Conservation (phyloP, 2,113 vertebrate genomes). For the Podarcis muralis region DNA sequence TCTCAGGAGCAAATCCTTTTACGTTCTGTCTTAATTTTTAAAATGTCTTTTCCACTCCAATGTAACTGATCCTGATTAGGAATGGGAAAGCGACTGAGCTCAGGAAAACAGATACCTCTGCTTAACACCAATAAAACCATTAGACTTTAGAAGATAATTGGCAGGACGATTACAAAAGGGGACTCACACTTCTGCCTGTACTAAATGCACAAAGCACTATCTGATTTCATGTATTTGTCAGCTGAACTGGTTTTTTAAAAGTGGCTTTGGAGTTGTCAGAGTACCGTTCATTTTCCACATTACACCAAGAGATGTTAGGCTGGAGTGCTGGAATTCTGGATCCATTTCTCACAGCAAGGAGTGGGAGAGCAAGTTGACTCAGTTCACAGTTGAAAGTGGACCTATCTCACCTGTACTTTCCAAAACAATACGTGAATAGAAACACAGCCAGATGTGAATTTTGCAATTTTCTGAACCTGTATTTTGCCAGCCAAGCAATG, state of each 20-base stretch:
- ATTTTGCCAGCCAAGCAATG: too few species aligned
- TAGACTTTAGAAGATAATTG: neutral
- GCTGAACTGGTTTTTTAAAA: neutral
- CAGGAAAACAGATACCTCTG: neutral
- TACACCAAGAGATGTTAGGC: neutral
- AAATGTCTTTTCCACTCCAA: constrained; percentile 3
- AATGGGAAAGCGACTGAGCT: neutral
- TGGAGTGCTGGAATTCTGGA: neutral
- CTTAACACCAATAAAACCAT: neutral
- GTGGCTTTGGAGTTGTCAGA: neutral
- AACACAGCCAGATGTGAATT: too few species aligned
- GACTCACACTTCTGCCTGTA: neutral
- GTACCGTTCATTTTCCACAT: neutral
- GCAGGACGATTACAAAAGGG: neutral
- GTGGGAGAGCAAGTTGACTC: too few species aligned
- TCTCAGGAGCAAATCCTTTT: constrained; percentile 47
- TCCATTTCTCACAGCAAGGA: neutral
- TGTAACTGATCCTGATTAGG: constrained; percentile 17
- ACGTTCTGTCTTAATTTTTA: constrained; percentile 27
- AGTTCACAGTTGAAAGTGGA: too few species aligned
- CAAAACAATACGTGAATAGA: too few species aligned
- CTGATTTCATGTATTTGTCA: neutral
- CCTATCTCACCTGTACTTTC: too few species aligned
- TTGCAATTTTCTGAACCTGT: too few species aligned
- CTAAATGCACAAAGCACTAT: neutral